Base-by-base conservation (phyloP, 2,113 vertebrate species). In the Aegotheles bennettii region DNA sequence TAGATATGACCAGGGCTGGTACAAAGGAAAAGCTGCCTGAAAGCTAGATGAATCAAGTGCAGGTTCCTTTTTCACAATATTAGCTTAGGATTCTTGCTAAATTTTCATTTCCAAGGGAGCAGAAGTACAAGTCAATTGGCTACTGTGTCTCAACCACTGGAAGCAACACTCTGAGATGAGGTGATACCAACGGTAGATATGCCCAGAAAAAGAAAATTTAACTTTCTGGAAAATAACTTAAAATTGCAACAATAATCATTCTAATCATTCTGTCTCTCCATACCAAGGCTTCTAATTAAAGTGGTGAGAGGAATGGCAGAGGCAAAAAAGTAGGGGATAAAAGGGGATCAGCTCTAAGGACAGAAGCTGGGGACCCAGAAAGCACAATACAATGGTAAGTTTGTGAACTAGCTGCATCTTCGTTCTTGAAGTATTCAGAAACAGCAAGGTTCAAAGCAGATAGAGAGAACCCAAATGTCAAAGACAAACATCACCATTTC, bases 171-270 rank as follows among this genome's bases (percentile, higher is more conserved):
- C 65, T 36, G 64, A 50, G 28, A 57, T 3, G 9, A 73, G 40
- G 7, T 15, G n/a, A 78, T 75, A 47, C 4, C 0, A 1, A 23
- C 11, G 10, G 3, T 31, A 56, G 18, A 47, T 5, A n/a, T 17
- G 20, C 28, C 81, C 68, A 75, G 76, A 70, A 61, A 67, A 21
- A 45, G 8, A 50, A 1, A 45, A 68, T 48, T 53, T 60, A 65
- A 33, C 59, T 79, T 63, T 60, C 51, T 53, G 45, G 57, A 86
- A 76, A 65, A 53, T 60, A 60, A 29, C 24, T 78, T 67, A 60
- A 83, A 54, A 78, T n/a, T 83, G 24, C 35, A 71, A n/a, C 9
- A 43, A 40, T 40, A 54, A 16, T 73, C 19, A 26, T 80, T 59
- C 56, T 64, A 87, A 56, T 28, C n/a, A 42, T 56, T 63, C 35